Evolutionary conservation across 2,888 invertebrate genomes (phyloP), one percentile per base, ranked within the genome.

Genomic region (Odontothrips loti): DNA sequence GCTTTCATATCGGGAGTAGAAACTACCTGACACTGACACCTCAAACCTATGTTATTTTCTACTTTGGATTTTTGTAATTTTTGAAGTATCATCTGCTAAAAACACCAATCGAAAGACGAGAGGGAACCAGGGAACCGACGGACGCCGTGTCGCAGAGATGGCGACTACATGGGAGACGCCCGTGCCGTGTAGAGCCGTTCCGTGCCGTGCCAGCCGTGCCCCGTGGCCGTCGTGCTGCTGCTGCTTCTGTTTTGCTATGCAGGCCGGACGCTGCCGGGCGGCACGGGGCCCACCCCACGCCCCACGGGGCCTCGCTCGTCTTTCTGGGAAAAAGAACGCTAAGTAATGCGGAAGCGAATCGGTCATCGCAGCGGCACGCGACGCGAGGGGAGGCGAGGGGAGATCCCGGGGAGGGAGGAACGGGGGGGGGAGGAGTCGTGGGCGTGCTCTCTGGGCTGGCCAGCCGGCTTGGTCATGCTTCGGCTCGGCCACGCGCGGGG

Each of bases 261-360:
- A 58, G 20, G 17, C 58, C 3, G 51, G 15, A 17, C 51, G 1
- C 1, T 17, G 17, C 3, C 51, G 4, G 15, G 51, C 51, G 4
- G 48, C 48, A 48, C 48, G 10, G 12, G 48, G n/a, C n/a, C 51
- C 51, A 17, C 51, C 51, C 51, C 51, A 1, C 51, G 15, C 51
- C 51, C 4, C 51, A 2, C 51, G 51, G 15, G 12, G 51, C 51
- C 9, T 51, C 9, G 12, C 17, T 17, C 27, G 23, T 12, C 68
- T 75, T 75, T 75, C 68, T 27, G 23, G 68, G 27, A 27, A 27
- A 27, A 12, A 75, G 68, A 75, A 75, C 68, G 68, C 68, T 75
- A 27, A 27, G 68, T 75, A 75, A 75, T 75, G 68, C 68, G 68
- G 27, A 27, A 27, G 68, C 68, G 27, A 58, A 20, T 20, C 58